These are phyloP conservation scores for Gila robusta DNA, from an alignment of 2,797 vertebrate genomes.

Conservation along the genomic window DNA sequence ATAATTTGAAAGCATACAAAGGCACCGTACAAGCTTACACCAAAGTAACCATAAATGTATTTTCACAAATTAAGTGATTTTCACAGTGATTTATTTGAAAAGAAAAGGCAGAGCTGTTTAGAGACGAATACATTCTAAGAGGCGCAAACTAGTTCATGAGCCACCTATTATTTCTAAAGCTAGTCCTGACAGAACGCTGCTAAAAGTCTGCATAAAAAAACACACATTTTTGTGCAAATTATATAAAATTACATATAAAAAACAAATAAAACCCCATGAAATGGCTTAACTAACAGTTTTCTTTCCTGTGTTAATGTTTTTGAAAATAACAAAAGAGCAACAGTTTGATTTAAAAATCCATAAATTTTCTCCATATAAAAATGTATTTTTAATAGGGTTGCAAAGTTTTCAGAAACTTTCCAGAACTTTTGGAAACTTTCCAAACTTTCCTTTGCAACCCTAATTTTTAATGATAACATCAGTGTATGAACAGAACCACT, in stretches of 20 bases:
- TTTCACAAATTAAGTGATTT: conserved; percentile 40
- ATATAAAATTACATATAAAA: background rate
- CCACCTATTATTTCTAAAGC: conserved; percentile 11
- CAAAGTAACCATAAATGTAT: conserved; percentile 40
- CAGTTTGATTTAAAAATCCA: background rate
- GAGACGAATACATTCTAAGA: conserved; percentile 16
- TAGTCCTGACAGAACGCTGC: background rate
- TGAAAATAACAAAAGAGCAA: background rate
- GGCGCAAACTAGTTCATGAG: background rate
- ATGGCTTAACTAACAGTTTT: background rate
- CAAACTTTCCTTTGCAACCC: no score
- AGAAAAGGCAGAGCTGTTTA: conserved; percentile 39
- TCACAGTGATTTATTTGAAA: conserved; percentile 22
- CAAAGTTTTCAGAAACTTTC: no score
- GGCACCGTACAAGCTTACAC: conserved; percentile 63
- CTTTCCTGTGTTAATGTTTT: background rate
- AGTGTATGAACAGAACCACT: background rate
- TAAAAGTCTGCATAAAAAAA: conserved; percentile 17
- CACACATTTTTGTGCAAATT: background rate
- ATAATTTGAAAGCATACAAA: conserved; percentile 61
- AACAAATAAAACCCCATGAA: background rate
- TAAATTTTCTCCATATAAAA: background rate
- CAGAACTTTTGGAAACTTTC: no score
- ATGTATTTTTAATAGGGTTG: background rate
- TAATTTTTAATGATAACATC: background rate